These are phyloP conservation scores for Goniozus legneri DNA, from an alignment of 1,140 invertebrate species.

Conservation along the genomic window DNA sequence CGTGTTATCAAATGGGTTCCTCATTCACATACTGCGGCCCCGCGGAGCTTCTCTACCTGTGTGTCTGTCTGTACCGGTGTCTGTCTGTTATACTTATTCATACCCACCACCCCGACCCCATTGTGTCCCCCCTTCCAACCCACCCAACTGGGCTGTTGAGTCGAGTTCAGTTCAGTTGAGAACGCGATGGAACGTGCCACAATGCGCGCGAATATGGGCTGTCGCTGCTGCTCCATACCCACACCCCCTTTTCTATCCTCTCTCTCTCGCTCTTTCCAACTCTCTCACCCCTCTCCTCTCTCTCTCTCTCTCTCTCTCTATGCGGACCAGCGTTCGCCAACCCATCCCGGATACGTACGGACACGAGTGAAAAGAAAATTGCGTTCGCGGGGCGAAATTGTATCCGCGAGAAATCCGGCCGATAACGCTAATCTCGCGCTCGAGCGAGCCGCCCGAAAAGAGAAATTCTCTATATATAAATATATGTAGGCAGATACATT, in stretches of 20 bases:
- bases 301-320: slow-evolving; percentile 15
- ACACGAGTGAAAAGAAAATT: slow-evolving; percentile 45
- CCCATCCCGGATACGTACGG: slow-evolving; percentile 29
- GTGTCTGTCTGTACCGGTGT: slow-evolving; percentile 54
- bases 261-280: slow-evolving; percentile 9
- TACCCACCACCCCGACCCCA: slow-evolving; percentile 28
- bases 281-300: no score
- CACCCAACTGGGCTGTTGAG: slow-evolving; percentile 42
- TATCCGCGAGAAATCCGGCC: slow-evolving; percentile 37
- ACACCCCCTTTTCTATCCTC: slow-evolving; percentile 14
- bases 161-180: slow-evolving; percentile 56
- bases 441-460: slow-evolving; percentile 10
- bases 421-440: slow-evolving; percentile 28
- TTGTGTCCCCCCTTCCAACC: no score
- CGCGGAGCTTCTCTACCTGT: slow-evolving; percentile 51
- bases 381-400: slow-evolving; percentile 43
- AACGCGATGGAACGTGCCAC: slow-evolving; percentile 56
- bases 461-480: no score
- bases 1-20: slow-evolving; percentile 57
- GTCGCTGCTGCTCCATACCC: slow-evolving; percentile 13
- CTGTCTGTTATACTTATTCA: slow-evolving; percentile 57
- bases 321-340: slow-evolving; percentile 25
- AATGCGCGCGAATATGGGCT: slow-evolving; percentile 51
- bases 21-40: slow-evolving; percentile 55
- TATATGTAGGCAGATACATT: no score